Evolutionary conservation across 1,140 invertebrate species (phyloP).

Genomic region (Neocloeon triangulifer): DNA sequence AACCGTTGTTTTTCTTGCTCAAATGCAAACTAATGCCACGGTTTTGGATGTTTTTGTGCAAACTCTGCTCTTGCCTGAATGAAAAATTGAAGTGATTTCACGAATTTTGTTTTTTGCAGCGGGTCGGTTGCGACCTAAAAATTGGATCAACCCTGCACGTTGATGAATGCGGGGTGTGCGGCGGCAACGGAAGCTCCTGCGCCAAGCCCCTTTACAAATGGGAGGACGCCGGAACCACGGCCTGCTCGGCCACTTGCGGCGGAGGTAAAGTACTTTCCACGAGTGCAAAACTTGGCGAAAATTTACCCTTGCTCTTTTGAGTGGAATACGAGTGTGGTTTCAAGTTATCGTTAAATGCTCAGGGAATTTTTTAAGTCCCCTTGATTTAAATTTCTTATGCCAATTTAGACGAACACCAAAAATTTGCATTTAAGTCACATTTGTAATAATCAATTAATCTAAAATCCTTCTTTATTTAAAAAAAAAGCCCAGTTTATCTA

Average conservation of each 20-base stretch:
- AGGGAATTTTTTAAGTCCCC: too few species aligned
- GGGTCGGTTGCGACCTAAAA: conserved; percentile 71
- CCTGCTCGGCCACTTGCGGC: conserved; percentile 75
- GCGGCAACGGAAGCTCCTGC: conserved; percentile 67
- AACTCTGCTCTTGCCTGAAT: not conserved
- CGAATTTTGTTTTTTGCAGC: conserved; percentile 31
- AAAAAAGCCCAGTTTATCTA: too few species aligned
- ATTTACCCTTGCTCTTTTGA: too few species aligned
- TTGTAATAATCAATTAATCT: too few species aligned
- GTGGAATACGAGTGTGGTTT: too few species aligned
- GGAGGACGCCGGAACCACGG: conserved; percentile 51
- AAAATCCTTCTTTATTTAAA: too few species aligned
- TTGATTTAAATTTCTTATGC: too few species aligned
- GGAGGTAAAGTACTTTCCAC: too few species aligned
- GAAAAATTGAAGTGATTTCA: conserved; percentile 3
- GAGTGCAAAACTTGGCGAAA: too few species aligned
- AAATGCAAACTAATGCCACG: not conserved
- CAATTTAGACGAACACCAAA: too few species aligned
- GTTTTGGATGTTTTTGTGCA: not conserved
- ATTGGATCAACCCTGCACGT: conserved; percentile 63
- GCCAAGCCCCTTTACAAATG: conserved; percentile 57
- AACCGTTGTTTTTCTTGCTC: not conserved
- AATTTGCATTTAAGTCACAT: too few species aligned
- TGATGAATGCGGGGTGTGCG: conserved; percentile 74
- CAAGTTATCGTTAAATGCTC: too few species aligned